These are phyloP conservation scores for Lagria hirta DNA, from an alignment of 2,888 invertebrate species.

Conservation along the genomic window DNA sequence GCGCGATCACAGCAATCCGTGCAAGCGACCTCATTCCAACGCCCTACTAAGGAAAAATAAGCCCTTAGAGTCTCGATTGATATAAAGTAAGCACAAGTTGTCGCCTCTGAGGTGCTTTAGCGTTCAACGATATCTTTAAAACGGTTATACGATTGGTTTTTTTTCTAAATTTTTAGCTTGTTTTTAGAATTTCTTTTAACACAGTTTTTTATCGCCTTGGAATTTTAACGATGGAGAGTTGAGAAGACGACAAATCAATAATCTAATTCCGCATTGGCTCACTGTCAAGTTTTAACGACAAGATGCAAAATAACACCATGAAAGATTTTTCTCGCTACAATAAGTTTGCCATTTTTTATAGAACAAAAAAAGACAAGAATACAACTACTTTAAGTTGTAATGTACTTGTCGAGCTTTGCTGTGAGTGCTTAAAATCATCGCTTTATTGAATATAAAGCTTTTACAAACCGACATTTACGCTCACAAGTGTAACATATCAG, in stretches of 20 bases:
- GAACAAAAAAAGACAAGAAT: conserved; percentile 10
- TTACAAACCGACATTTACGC: no score
- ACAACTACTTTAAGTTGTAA: conserved; percentile 25
- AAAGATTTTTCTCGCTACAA: conserved; percentile 15
- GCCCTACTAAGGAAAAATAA: no score
- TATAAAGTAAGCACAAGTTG: conserved; percentile 16
- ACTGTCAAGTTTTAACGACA: conserved; percentile 11
- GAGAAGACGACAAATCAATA: conserved; percentile 17
- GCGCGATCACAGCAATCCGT: no score
- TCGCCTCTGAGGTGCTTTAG: conserved; percentile 5
- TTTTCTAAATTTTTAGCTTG: conserved; percentile 24
- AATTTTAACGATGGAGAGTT: conserved; percentile 15
- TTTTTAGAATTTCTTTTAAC: conserved; percentile 25
- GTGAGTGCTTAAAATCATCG: no score
- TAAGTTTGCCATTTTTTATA: conserved; percentile 21
- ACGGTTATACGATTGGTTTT: conserved; percentile 24
- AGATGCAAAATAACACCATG: conserved; percentile 6
- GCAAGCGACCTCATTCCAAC: neutral
- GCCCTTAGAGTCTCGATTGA: conserved; percentile 5
- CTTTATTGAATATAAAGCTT: no score
- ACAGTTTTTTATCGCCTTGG: no score
- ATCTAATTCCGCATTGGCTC: conserved; percentile 17
- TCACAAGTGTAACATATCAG: no score
- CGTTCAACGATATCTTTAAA: conserved; percentile 10
- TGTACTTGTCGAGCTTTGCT: conserved; percentile 11